Evolutionary conservation across 1,140 invertebrate genomes (phyloP).

Genomic region (Heliconius nattereri): DNA sequence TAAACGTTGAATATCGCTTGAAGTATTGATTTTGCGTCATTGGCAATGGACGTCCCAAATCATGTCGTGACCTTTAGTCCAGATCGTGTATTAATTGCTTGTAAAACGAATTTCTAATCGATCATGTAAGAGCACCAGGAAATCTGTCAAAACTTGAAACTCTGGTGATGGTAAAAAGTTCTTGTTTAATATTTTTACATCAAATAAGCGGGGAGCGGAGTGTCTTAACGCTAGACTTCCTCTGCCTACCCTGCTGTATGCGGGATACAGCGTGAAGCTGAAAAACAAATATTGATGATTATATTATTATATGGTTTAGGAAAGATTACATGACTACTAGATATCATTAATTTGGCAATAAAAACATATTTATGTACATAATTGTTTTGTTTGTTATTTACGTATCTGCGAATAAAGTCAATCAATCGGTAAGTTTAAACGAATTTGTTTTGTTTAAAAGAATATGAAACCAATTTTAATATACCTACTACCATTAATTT

Average conservation of each 20-base stretch:
- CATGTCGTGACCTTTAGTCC: slow-evolving; percentile 33
- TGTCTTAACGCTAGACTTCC: too few species aligned
- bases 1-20: not conserved
- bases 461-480: not conserved
- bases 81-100: slow-evolving; percentile 34
- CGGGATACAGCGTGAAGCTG: too few species aligned
- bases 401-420: not conserved
- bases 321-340: not conserved
- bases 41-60: slow-evolving; percentile 25
- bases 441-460: not conserved
- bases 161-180: not conserved
- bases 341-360: not conserved
- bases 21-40: slow-evolving; percentile 35
- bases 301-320: too few species aligned
- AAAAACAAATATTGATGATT: too few species aligned
- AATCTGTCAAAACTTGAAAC: slow-evolving; percentile 13
- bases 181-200: not conserved
- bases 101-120: slow-evolving; percentile 29
- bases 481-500: not conserved
- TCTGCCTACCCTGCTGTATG: too few species aligned
- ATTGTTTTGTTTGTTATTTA: slow-evolving; percentile 5
- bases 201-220: not conserved
- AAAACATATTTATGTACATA: slow-evolving; percentile 13
- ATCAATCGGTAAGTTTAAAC: not conserved
- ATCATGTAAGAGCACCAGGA: not conserved